Base-by-base conservation (phyloP, 2,113 vertebrate species). In the Paedocypris sp. region DNA sequence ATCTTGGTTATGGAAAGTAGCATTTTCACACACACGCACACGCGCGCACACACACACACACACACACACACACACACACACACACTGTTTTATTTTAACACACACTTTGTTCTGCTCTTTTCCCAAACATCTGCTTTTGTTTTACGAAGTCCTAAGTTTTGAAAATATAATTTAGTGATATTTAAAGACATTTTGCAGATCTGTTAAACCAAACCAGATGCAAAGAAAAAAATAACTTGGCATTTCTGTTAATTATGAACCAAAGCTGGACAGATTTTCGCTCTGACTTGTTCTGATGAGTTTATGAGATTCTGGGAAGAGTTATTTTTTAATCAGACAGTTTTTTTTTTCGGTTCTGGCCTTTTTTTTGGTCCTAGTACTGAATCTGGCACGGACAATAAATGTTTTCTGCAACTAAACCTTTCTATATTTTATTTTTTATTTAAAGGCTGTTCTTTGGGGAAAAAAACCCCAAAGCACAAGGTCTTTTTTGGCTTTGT, bases 81-180 rank as follows among this genome's bases (percentile, higher is more conserved):
- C n/a, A n/a, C n/a, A n/a, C n/a, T n/a, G n/a, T 25, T 39, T 18
- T 32, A 58, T 58, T 58, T 10, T 13, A 58, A 58, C 25, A 18
- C 15, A 50, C 58, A 68, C 72, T 68, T 60, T 45, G 73, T 62
- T 75, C 60, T 29, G 26, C 43, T 47, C 68, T 28, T 20, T 36
- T 59, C 32, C 42, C 54, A 59, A 67, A 76, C 69, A 75, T 77
- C 51, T 71, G 75, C 69, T 51, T 71, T 64, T 58, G 68, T 74
- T 79, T 67, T 68, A 60, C 54, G 59, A 25, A 66, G 63, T 63
- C 43, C 48, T 48, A 62, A 53, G 56, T 31, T 45, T 33, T 52
- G 38, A 51, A 62, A 63, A 50, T 59, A 32, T 64, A 29, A 62
- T 69, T 57, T 56, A 71, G 56, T 38, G 38, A 50, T 60, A 56